phyloP scores from a whole-genome alignment of 2,113 vertebrate genomes.

The Bambusicola thoracicus region DNA sequence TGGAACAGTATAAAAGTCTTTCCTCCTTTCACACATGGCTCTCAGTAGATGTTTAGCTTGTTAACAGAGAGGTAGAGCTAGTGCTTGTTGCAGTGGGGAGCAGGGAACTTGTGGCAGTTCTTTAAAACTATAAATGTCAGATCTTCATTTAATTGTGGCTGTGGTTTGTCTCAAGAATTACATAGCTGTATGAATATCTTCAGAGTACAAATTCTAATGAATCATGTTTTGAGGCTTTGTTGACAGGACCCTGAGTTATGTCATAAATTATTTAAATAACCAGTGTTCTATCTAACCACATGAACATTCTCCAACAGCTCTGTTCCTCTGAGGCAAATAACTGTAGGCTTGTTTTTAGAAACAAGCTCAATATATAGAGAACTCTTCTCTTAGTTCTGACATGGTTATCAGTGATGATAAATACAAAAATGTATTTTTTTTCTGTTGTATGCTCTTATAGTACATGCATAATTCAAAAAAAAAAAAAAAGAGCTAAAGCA shows the following conservation, averaged over 20 bases:
- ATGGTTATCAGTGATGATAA: neutral
- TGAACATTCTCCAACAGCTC: neutral
- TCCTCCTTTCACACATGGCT: neutral
- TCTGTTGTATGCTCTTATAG: neutral
- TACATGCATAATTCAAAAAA: neutral
- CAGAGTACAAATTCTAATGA: constrained; percentile 29
- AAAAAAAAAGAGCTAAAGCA: neutral
- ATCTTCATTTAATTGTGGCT: constrained; percentile 50
- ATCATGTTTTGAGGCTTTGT: neutral
- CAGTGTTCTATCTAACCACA: neutral
- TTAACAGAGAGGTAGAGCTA: constrained; percentile 24
- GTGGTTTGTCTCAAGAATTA: constrained; percentile 37
- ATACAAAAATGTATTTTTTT: neutral
- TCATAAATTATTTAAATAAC: neutral
- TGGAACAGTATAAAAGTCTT: neutral
- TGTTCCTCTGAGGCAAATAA: neutral
- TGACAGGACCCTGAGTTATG: neutral
- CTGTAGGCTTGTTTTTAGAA: neutral
- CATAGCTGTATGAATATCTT: constrained; percentile 65
- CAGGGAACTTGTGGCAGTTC: neutral
- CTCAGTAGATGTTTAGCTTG: neutral
- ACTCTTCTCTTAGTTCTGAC: neutral
- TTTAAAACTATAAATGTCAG: constrained; percentile 58
- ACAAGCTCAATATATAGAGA: neutral
- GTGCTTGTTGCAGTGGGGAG: neutral